Conservation (phyloP, 2,113 vertebrate genomes). For the Cynocephalus volans region DNA sequence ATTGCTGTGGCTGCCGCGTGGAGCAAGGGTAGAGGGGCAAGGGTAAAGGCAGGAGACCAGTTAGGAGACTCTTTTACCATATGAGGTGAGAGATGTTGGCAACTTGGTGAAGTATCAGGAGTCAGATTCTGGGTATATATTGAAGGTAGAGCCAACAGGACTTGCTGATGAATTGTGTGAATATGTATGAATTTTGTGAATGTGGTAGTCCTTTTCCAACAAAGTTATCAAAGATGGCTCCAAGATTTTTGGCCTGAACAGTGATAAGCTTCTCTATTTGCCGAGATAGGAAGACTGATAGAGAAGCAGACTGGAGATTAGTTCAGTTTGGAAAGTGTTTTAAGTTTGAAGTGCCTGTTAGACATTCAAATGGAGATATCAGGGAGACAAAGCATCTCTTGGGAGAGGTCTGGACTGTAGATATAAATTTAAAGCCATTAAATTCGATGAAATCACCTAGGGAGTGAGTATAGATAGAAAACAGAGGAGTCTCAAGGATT, state of each 20-base stretch:
- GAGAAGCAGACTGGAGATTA: not conserved
- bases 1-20: not conserved
- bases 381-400: not conserved
- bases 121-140: not conserved
- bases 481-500: not conserved
- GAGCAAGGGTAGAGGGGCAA: not conserved
- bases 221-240: not conserved
- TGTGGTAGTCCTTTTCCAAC: constrained; percentile 10
- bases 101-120: not conserved
- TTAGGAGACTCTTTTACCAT: not conserved
- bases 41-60: not conserved
- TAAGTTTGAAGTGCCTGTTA: constrained; percentile 29
- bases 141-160: not conserved
- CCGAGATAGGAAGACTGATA: constrained; percentile 17
- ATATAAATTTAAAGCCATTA: not conserved
- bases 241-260: not conserved
- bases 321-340: not conserved
- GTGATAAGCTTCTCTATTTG: not conserved
- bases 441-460: not conserved
- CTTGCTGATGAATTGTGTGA: not conserved
- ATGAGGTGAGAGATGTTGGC: not conserved
- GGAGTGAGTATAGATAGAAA: not conserved
- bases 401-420: not conserved
- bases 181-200: not conserved
- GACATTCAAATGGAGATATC: not conserved